Evolutionary conservation across 2,797 vertebrate genomes (phyloP).

Genomic region (Diglossa cyanea): DNA sequence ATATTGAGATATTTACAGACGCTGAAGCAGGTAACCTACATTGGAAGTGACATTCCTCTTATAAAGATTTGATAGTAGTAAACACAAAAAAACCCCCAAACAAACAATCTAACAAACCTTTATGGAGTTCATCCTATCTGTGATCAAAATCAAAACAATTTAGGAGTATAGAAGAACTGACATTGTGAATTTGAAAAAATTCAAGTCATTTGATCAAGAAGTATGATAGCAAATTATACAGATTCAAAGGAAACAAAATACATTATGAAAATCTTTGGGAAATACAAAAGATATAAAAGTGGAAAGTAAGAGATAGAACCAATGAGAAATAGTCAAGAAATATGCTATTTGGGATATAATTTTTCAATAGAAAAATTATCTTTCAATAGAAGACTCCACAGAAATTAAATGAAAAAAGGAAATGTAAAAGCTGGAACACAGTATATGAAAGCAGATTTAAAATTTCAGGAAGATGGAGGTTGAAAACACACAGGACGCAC

Average conservation of each 20-base stretch:
- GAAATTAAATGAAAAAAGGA: neutral
- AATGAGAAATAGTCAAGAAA: neutral
- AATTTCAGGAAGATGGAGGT: neutral
- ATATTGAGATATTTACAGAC: neutral
- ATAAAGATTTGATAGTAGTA: neutral
- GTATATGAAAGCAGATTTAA: neutral
- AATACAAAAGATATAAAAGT: neutral
- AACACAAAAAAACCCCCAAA: neutral
- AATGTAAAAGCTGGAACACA: neutral
- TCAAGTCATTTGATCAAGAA: neutral
- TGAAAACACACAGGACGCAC: neutral
- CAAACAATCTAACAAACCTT: neutral
- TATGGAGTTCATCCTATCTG: neutral
- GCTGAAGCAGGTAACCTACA: neutral
- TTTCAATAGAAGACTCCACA: neutral
- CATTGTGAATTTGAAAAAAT: neutral
- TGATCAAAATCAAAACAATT: neutral
- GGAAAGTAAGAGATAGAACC: neutral
- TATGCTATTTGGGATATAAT: neutral
- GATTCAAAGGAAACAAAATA: neutral
- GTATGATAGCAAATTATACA: neutral
- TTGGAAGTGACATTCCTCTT: neutral
- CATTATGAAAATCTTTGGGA: neutral
- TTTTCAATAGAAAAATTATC: neutral
- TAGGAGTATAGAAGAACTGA: neutral